A percentile compares a stretch with the other conserved stretches of the same genome.
Evolutionary conservation across 2,888 invertebrate species (phyloP).

Genomic region (Drosophila prolongata): DNA sequence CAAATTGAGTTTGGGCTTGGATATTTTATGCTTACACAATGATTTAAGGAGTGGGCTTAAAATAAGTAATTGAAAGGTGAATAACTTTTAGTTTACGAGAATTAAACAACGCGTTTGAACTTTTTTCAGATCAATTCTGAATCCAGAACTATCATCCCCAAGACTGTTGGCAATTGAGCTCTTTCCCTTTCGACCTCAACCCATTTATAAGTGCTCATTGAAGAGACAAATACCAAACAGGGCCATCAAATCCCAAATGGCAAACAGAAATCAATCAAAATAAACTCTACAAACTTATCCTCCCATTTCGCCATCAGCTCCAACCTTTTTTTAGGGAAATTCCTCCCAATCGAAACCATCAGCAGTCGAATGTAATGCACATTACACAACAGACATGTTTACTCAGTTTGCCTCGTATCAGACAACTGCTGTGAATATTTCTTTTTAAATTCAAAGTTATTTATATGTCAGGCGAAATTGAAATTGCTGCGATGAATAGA

Average conservation of each 20-base stretch:
- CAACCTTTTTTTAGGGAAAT: constrained; percentile 39
- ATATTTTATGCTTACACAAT: neutral
- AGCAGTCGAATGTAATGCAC: constrained; percentile 59
- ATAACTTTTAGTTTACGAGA: neutral
- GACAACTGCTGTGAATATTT: constrained; percentile 47
- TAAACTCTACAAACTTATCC: constrained; percentile 15
- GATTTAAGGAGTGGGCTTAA: neutral
- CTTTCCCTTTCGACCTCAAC: constrained; percentile 15
- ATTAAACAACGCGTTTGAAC: neutral
- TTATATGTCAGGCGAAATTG: constrained; percentile 69
- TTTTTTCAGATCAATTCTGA: neutral
- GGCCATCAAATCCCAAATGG: constrained; percentile 37
- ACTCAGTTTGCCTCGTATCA: constrained; percentile 15
- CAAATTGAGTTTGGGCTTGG: neutral
- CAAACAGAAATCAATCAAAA: constrained; percentile 66
- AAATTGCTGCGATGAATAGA: constrained; percentile 50
- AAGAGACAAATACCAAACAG: constrained; percentile 43
- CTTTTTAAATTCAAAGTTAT: constrained; percentile 69
- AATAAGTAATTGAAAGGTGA: neutral
- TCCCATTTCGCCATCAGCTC: constrained; percentile 2
- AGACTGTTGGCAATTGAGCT: neutral
- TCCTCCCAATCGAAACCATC: constrained; percentile 29
- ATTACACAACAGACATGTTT: constrained; percentile 51
- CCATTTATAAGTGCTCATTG: constrained; percentile 35
- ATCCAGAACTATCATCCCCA: neutral